phyloP scores from a whole-genome alignment of 2,888 invertebrate genomes.

The Nomada ruficornis region DNA sequence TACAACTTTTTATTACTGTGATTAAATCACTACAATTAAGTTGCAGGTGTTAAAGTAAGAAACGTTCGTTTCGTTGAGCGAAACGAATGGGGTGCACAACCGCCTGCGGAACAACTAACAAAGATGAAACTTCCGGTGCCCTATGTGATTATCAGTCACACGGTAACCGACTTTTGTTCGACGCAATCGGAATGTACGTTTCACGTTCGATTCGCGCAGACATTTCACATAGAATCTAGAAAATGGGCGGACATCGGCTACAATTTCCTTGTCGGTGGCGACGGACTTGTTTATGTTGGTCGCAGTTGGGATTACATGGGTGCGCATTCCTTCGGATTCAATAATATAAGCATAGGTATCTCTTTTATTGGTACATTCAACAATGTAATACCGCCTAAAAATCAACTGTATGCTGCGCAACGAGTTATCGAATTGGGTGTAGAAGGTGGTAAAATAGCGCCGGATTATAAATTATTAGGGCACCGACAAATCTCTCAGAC shows the following conservation, averaged over 20 bases:
- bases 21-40: conserved; percentile 12
- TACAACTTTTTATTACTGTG: neutral
- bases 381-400: conserved; percentile 76
- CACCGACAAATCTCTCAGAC: conserved; percentile 89
- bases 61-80: conserved; percentile 86
- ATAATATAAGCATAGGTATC: conserved; percentile 88
- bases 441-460: conserved; percentile 86
- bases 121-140: conserved; percentile 76
- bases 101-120: conserved; percentile 79
- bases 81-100: conserved; percentile 89
- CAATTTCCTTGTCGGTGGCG: conserved; percentile 92
- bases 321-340: conserved; percentile 89
- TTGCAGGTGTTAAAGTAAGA: conserved; percentile 64
- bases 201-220: conserved; percentile 75
- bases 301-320: conserved; percentile 91
- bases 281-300: conserved; percentile 90
- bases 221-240: conserved; percentile 87
- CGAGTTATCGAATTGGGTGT: conserved; percentile 88
- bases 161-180: conserved; percentile 80
- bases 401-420: conserved; percentile 86
- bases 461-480: conserved; percentile 89
- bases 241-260: conserved; percentile 90
- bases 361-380: conserved; percentile 91
- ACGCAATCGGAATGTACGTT: conserved; percentile 74
- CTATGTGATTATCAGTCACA: conserved; percentile 80